Base-by-base conservation (phyloP, 2,113 vertebrate species). In the Eurypyga helias region DNA sequence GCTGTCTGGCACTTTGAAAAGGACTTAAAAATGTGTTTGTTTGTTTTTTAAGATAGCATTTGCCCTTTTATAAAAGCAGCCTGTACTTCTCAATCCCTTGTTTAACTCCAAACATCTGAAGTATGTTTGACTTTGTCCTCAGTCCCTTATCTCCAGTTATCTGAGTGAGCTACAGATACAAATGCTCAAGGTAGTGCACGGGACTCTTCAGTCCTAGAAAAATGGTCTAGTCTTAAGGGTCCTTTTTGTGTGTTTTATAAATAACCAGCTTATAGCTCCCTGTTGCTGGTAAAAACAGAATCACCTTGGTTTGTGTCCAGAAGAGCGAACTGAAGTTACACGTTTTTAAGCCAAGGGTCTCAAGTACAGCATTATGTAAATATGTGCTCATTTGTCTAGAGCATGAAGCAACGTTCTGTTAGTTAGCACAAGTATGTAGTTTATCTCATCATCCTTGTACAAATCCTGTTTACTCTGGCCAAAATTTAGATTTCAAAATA, bases 71-170 rank as follows among this genome's bases (percentile, higher is more conserved):
- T n/a, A 41, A 77, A 72, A 72, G 66, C 67, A 85, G 41, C 71
- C 73, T 80, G 82, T 88, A 75, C 16, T 54, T 84, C 77, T 75
- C 57, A 60, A 6, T 67, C 43, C 46, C 41, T 82, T 94, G 67
- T 76, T 94, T 89, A 83, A 91, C 71, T 85, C 75, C 70, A 76
- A 73, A 72, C 46, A 65, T 88, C 17, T 95, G 90, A 96, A 96
- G 93, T 76, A 83, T 94, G 93, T 95, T 97, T 97, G 87, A 61
- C 95, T 96, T 95, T 36, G 75, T 82, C 82, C 82, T 90, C 46
- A n/a, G 51, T 36, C 58, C 38, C 76, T 94, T 87, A 89, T 79
- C 78, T 83, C 24, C 75, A 69, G 62, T 18, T 83, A 86, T 92
- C 80, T 95, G 86, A 90, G 60, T 23, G 65, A 85, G 75, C 73